A percentile compares a stretch with the other conserved stretches of the same genome.
phyloP scores from a whole-genome alignment of 2,797 vertebrate species.

The Lepilemur septentrionalis region DNA sequence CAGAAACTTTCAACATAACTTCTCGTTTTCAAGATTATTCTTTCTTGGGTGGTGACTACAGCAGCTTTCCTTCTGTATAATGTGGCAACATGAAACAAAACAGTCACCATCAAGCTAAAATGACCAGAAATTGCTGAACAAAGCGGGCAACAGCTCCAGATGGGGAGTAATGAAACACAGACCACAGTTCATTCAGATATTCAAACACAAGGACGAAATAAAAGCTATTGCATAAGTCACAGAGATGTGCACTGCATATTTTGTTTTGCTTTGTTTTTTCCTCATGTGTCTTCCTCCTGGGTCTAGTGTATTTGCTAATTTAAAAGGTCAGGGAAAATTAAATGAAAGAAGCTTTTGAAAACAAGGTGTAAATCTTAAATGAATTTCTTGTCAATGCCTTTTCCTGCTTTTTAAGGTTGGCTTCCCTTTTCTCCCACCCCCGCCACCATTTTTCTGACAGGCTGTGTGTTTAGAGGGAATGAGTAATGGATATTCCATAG shows the following conservation, averaged over 20 bases:
- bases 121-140: constrained; percentile 76
- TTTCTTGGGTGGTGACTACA: constrained; percentile 75
- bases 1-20: constrained; percentile 67
- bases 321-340: constrained; percentile 68
- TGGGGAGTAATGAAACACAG: constrained; percentile 80
- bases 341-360: constrained; percentile 70
- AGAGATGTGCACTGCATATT: constrained; percentile 40
- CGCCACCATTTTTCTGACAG: constrained; percentile 71
- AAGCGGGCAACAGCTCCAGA: constrained; percentile 70
- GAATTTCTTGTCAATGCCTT: constrained; percentile 51
- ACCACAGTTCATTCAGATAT: constrained; percentile 77
- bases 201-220: constrained; percentile 54
- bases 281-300: constrained; percentile 63
- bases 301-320: constrained; percentile 71
- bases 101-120: constrained; percentile 67
- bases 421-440: not conserved
- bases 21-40: constrained; percentile 72
- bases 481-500: constrained; percentile 84
- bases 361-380: constrained; percentile 59
- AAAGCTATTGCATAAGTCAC: constrained; percentile 49
- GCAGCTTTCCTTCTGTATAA: constrained; percentile 59
- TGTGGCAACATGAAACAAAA: constrained; percentile 75
- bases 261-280: constrained; percentile 31
- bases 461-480: constrained; percentile 76
- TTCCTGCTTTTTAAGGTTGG: not conserved